Evolutionary conservation across 92 coral and sea anemone genomes (phyloP), one percentile per base, ranked within the genome.

Genomic region (Blastomussa wellsi): DNA sequence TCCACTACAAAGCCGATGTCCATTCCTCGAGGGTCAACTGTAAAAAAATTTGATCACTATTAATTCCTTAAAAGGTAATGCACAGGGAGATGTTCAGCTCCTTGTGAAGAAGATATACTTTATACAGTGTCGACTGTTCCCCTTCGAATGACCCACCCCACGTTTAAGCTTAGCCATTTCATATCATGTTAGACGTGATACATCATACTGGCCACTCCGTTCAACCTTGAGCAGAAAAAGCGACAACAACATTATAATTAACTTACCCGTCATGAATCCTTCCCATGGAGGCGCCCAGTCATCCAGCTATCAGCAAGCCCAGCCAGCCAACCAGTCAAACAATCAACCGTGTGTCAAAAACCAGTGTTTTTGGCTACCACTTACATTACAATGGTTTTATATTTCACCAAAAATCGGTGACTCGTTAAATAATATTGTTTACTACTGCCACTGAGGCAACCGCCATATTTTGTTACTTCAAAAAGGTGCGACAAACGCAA

Each of bases 1-100:
- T 93, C 94, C 31, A 93, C 89, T 7, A 86, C 62, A 74, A 93
- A 86, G 42, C 87, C 92, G 22, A 93, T 67, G 89, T 93, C 96
- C 78, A 90, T 76, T 32, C 79, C 55, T 77, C 81, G 88, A 16
- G 77, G 53, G 52, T 82, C 90, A 86, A 83, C 93, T 90, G 73
- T 1, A 9, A 41, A 32, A 14, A 42, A 44, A 4, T 19, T 52
- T 60, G 20, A 55, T 55, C 11, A 16, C 22, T 37, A n/a, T 60
- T 20, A 24, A 57, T 57, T 57, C 9, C 64, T 0, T 20, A 20
- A 57, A 20, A 22, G 4, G 22, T 22, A 57, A 57, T 11, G 5
- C 28, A 57, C 20, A 53, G 5, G n/a, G 62, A 57, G 11, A n/a
- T 26, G 2, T 60, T 26, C 3, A 26, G 33, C 67, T 60, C 33